A percentile compares a stretch with the other conserved stretches of the same genome.
These are phyloP conservation scores for Cyclargus thomasi DNA, from an alignment of 1,140 invertebrate species.

Conservation along the genomic window DNA sequence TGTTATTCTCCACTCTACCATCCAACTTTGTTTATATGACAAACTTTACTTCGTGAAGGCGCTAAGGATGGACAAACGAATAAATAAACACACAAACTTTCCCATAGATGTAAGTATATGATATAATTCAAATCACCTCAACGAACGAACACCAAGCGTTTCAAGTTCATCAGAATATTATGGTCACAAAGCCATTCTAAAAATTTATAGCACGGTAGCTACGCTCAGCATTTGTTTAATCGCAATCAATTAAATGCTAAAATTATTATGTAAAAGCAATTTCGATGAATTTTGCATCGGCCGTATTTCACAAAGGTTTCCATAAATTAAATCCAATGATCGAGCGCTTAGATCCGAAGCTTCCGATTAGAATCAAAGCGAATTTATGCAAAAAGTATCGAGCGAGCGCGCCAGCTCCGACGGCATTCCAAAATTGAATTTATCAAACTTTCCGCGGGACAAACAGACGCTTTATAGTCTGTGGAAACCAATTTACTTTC, in stretches of 20 bases:
- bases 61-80: too few relatives aligned
- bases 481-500: slow-evolving; percentile 59
- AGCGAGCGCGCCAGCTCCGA: slow-evolving; percentile 53
- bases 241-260: not conserved
- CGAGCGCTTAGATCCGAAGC: slow-evolving; percentile 12
- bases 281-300: slow-evolving; percentile 1
- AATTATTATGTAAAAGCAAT: slow-evolving; percentile 9
- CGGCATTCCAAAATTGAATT: slow-evolving; percentile 62
- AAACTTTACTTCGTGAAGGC: too few relatives aligned
- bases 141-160: too few relatives aligned
- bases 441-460: slow-evolving; percentile 54
- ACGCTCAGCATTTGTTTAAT: not conserved
- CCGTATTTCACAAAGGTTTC: not conserved
- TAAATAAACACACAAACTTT: too few relatives aligned
- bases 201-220: not conserved
- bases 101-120: too few relatives aligned
- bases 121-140: too few relatives aligned
- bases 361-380: slow-evolving; percentile 48
- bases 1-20: too few relatives aligned
- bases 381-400: slow-evolving; percentile 67
- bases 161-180: too few relatives aligned
- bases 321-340: slow-evolving; percentile 3
- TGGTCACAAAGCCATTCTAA: too few relatives aligned
- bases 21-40: too few relatives aligned
- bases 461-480: slow-evolving; percentile 64